Percentiles rank a stretch among this genome's conserved stretches.
phyloP scores from a whole-genome alignment of 2,113 vertebrate genomes.

The Orthochromis indermauri region DNA sequence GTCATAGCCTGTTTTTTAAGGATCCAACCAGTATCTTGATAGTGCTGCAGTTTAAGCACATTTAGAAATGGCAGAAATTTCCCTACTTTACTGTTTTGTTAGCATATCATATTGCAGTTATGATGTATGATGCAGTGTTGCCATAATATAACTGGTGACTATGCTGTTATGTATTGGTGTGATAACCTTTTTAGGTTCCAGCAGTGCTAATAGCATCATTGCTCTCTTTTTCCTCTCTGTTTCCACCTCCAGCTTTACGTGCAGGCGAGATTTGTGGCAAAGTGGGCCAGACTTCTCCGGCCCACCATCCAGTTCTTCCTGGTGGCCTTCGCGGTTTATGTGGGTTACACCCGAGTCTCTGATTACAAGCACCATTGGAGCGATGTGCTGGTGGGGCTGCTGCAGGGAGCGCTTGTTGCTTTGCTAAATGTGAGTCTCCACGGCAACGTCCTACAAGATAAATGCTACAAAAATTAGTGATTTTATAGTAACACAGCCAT shows the following conservation, averaged over 20 bases:
- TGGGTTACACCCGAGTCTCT: constrained; percentile 89
- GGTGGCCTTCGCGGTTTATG: constrained; percentile 87
- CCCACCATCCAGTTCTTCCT: constrained; percentile 94
- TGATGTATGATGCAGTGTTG: not conserved
- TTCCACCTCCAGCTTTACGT: constrained; percentile 78
- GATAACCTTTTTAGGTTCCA: not conserved
- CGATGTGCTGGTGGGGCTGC: constrained; percentile 85
- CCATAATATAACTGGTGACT: not conserved
- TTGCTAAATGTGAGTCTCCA: constrained; percentile 76
- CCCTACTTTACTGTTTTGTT: not conserved
- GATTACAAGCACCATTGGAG: constrained; percentile 98
- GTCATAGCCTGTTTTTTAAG: accelerated
- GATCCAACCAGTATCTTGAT: not conserved
- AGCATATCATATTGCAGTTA: not conserved
- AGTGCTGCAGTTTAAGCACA: not conserved
- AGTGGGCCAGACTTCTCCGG: constrained; percentile 85
- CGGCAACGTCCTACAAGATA: not conserved
- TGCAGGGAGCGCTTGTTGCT: constrained; percentile 89
- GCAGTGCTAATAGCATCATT: not conserved
- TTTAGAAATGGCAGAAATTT: not conserved
- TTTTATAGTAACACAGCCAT: not conserved
- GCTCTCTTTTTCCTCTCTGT: not conserved
- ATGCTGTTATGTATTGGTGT: not conserved
- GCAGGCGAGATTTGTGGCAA: constrained; percentile 82
- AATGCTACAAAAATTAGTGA: not conserved